phyloP scores from a whole-genome alignment of 2,113 vertebrate species.

The Takifugu flavidus region DNA sequence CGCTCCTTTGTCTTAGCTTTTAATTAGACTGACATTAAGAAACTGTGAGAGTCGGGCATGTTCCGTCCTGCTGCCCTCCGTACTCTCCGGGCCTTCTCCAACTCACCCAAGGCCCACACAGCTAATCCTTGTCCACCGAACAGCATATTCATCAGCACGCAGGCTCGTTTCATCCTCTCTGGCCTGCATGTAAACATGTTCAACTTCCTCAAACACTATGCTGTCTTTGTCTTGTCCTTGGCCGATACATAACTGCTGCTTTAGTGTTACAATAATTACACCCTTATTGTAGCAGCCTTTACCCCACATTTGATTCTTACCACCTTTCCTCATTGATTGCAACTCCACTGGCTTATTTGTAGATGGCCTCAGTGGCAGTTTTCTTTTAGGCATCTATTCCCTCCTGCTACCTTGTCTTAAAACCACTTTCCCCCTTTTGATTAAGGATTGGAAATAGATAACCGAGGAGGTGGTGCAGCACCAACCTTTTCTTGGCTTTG shows the following conservation, averaged over 20 bases:
- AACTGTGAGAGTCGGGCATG: conserved; percentile 44
- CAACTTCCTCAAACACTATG: background rate
- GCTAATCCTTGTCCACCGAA: conserved; percentile 47
- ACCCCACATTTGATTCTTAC: conserved; percentile 22
- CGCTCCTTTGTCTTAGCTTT: conserved; percentile 45
- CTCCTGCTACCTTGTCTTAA: conserved; percentile 7
- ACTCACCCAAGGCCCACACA: conserved; percentile 47
- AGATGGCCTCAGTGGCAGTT: conserved; percentile 26
- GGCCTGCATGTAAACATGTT: conserved; percentile 19
- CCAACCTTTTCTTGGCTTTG: conserved; percentile 41
- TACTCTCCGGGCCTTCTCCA: conserved; percentile 41
- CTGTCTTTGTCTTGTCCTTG: conserved; percentile 34
- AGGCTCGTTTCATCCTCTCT: conserved; percentile 7
- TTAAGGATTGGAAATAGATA: conserved; percentile 68
- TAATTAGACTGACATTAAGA: conserved; percentile 61
- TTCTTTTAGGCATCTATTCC: conserved; percentile 36
- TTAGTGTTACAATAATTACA: conserved; percentile 54
- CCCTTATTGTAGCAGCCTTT: conserved; percentile 38
- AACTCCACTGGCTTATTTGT: conserved; percentile 35
- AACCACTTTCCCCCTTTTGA: conserved; percentile 40
- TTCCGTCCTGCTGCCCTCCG: conserved; percentile 56
- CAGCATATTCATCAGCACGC: conserved; percentile 37
- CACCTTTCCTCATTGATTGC: conserved; percentile 33
- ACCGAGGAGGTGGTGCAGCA: conserved; percentile 44
- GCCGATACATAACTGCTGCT: conserved; percentile 36